Evolutionary conservation across 2,797 vertebrate species (phyloP), one percentile per base, ranked within the genome.

Genomic region (Arnoldichthys spilopterus): DNA sequence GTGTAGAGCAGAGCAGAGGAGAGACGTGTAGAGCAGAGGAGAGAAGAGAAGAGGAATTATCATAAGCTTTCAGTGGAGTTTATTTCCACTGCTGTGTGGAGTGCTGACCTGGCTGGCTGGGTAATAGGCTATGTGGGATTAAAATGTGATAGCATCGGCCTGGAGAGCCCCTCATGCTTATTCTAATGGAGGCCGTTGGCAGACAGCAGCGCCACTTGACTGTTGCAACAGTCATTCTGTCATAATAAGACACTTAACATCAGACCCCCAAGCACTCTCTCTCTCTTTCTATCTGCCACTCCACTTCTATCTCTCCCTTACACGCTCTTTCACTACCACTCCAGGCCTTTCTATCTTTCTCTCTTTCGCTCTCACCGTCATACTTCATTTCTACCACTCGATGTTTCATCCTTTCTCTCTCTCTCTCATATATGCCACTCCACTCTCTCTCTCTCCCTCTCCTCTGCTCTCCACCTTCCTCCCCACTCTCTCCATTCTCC

Each of bases 151-250:
- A 88, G 89, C 93, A 90, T 93, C 88, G 12, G 86, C 87, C 89
- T 91, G 90, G 85, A 93, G 93, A 91, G 92, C 90, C 89, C 92
- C 91, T 91, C 87, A 89, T 89, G 91, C 90, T 92, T 88, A 90
- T 91, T 93, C 90, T 90, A 93, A 94, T 92, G 91, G 91, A 90
- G 91, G 92, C 90, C 90, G 92, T 90, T 91, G 92, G 90, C 89
- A 89, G 90, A 89, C 86, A 83, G 85, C 89, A 84, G 79, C 82
- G 74, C 89, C 91, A 90, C 91, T 92, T 90, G 87, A 87, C 88
- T 88, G 82, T 80, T 85, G 78, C 83, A 82, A 78, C 86, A 83
- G 77, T 85, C 86, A 86, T 85, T 86, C 81, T 80, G 76, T 74
- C 79, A 79, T 86, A 86, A 86, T 88, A 85, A 86, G 84, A 83